Conservation (phyloP, 2,797 vertebrate species). For the Phrynocephalus forsythii region DNA sequence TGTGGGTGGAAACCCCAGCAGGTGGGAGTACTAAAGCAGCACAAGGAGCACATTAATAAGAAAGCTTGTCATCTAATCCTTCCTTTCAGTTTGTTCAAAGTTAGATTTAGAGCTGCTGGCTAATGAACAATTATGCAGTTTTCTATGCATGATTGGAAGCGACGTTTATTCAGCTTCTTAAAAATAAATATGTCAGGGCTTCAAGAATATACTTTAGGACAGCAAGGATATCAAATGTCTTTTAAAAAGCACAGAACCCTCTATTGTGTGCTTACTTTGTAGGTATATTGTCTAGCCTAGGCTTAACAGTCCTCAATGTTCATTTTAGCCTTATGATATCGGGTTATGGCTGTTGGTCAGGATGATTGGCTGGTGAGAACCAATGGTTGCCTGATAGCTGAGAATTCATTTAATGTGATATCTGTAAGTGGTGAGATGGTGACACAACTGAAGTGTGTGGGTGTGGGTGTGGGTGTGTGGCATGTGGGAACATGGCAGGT, state of each 20-base stretch:
- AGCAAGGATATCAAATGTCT: background rate
- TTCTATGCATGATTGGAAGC: conserved; percentile 31
- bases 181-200: conserved; percentile 23
- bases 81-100: conserved; percentile 55
- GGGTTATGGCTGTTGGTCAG: background rate
- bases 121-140: conserved; percentile 21
- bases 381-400: background rate
- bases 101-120: conserved; percentile 36
- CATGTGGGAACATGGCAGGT: background rate
- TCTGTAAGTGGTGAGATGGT: background rate
- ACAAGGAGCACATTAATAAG: conserved; percentile 57
- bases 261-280: background rate
- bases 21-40: background rate
- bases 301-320: conserved; percentile 30
- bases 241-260: conserved; percentile 26
- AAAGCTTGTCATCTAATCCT: conserved; percentile 46
- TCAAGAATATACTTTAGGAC: conserved; percentile 35
- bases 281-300: conserved; percentile 7
- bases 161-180: conserved; percentile 36
- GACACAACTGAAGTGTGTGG: background rate
- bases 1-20: conserved; percentile 50
- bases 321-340: background rate
- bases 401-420: background rate
- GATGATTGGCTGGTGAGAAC: background rate
- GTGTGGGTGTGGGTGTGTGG: background rate